Evolutionary conservation across 1,140 invertebrate species (phyloP).

Genomic region (Limonius californicus): DNA sequence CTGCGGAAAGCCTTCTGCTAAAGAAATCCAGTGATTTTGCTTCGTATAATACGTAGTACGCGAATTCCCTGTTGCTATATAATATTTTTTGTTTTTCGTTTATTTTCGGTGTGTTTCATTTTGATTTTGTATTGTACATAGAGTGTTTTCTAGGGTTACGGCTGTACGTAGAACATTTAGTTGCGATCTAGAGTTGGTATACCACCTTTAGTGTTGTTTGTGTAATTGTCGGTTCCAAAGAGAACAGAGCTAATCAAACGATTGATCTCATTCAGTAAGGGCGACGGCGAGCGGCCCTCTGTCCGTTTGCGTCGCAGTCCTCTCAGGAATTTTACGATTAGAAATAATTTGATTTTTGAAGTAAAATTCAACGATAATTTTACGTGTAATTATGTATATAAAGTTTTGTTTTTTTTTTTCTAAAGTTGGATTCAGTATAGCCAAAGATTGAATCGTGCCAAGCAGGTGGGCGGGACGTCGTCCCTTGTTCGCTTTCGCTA

Average conservation of each 20-base stretch:
- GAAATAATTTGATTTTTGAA: conserved; percentile 21
- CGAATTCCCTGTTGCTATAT: not conserved
- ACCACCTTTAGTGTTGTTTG: not conserved
- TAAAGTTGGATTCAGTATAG: conserved; percentile 42
- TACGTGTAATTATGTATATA: not conserved
- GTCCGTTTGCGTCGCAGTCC: conserved; percentile 24
- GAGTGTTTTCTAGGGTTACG: conserved; percentile 8
- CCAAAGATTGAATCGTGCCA: conserved; percentile 44
- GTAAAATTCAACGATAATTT: not conserved
- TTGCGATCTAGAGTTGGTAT: not conserved
- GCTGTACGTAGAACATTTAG: not conserved
- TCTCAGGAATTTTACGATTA: conserved; percentile 44
- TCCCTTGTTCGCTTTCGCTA: conserved; percentile 40
- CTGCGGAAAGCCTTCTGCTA: not conserved
- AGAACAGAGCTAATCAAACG: conserved; percentile 42
- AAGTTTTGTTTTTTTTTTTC: not conserved
- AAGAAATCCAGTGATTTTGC: conserved; percentile 14
- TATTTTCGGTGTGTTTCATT: conserved; percentile 39
- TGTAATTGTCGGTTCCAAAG: conserved; percentile 38
- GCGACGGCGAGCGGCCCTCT: conserved; percentile 7
- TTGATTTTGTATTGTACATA: conserved; percentile 13
- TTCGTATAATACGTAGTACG: not conserved
- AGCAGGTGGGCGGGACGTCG: conserved; percentile 32
- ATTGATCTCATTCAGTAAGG: conserved; percentile 46
- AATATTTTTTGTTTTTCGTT: conserved; percentile 36